phyloP scores from a whole-genome alignment of 2,888 invertebrate genomes.

The Mythimna ferrago region DNA sequence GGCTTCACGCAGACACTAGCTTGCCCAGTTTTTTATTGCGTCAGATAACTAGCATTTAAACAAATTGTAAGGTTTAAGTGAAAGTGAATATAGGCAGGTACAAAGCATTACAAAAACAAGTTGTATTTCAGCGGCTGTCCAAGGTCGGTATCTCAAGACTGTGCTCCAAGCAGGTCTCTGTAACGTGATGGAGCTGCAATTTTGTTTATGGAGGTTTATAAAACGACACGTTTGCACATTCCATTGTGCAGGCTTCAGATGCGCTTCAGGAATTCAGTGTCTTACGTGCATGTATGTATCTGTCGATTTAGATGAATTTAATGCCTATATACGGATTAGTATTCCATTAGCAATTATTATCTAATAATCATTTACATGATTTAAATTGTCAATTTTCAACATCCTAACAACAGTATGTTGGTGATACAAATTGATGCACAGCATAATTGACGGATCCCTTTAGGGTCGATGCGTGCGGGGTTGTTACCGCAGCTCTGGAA shows the following conservation, averaged over 20 bases:
- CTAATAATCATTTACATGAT: no score
- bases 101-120: not conserved
- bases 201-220: slow-evolving; percentile 13
- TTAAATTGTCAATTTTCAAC: no score
- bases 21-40: no score
- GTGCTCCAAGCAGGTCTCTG: not conserved
- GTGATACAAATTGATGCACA: no score
- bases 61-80: not conserved
- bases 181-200: not conserved
- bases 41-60: not conserved
- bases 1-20: no score
- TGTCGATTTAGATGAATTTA: no score
- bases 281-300: not conserved
- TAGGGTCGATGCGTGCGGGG: no score
- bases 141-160: slow-evolving; percentile 1
- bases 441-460: no score
- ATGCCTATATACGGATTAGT: not conserved
- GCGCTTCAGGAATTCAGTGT: slow-evolving; percentile 15
- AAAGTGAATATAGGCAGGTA: not conserved
- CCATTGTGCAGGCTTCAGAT: slow-evolving; percentile 11
- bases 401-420: no score
- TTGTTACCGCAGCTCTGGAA: no score
- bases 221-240: slow-evolving; percentile 17
- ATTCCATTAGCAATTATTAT: not conserved
- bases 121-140: not conserved